A percentile compares a stretch with the other conserved stretches of the same genome.
Conservation (phyloP, 2,113 vertebrate species). For the Alces alces region DNA sequence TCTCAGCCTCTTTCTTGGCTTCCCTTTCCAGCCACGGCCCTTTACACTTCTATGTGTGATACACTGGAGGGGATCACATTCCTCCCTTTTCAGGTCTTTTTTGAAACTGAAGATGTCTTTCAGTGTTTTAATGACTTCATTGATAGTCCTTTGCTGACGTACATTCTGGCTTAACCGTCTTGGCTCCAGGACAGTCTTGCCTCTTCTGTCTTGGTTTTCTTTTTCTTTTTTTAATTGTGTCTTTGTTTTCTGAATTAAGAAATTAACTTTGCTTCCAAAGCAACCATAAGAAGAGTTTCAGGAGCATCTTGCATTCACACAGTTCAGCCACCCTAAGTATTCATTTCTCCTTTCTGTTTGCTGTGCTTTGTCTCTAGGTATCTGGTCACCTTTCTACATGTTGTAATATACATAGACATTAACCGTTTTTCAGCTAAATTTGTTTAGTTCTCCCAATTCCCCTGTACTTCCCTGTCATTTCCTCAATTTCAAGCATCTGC, state of each 20-base stretch:
- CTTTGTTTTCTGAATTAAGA: background rate
- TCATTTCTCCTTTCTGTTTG: background rate
- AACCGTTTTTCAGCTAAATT: background rate
- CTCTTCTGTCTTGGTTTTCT: conserved; percentile 1
- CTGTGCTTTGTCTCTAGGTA: conserved; percentile 3
- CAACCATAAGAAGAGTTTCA: background rate
- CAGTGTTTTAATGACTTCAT: background rate
- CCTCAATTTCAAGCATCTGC: background rate
- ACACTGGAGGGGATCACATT: background rate
- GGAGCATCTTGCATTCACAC: background rate
- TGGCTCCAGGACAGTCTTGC: background rate
- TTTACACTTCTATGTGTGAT: background rate
- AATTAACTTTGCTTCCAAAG: background rate
- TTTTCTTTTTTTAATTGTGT: background rate
- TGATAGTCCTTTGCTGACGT: background rate
- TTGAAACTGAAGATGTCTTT: background rate
- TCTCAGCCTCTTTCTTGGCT: background rate
- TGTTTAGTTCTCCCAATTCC: background rate
- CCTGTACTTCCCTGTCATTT: background rate
- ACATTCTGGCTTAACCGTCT: background rate
- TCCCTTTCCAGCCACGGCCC: background rate
- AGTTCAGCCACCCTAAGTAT: background rate
- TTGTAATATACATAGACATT: background rate
- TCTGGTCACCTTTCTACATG: background rate
- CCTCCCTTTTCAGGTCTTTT: background rate